These are phyloP conservation scores for Thomomys bottae DNA, from an alignment of 2,113 vertebrate genomes.

Conservation along the genomic window DNA sequence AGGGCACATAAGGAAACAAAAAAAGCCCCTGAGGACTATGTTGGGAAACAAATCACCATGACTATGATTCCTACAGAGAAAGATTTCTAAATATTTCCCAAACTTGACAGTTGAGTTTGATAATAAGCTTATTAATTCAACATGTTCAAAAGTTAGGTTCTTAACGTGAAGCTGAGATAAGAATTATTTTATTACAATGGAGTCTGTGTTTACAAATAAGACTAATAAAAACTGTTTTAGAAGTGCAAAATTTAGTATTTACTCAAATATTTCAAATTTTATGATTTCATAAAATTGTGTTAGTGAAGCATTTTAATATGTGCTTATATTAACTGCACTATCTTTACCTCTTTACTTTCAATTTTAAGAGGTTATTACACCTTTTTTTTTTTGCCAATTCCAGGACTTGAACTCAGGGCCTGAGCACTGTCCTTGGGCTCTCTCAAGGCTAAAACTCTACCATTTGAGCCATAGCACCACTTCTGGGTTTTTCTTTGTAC, in stretches of 20 bases:
- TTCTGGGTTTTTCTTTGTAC: no score
- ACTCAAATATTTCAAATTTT: conserved; percentile 35
- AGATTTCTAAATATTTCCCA: not conserved
- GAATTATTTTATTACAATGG: conserved; percentile 6
- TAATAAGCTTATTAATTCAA: not conserved
- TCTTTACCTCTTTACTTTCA: conserved; percentile 18
- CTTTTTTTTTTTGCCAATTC: no score
- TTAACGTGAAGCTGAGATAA: conserved; percentile 21
- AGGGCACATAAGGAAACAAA: not conserved
- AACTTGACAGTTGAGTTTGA: conserved; percentile 8
- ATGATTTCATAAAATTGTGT: conserved; percentile 15
- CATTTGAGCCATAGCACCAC: no score
- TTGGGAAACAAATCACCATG: not conserved
- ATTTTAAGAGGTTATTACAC: conserved; percentile 40
- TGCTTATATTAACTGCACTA: not conserved
- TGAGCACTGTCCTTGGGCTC: no score
- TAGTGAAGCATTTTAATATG: conserved; percentile 25
- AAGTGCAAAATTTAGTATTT: conserved; percentile 1
- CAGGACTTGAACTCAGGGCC: no score
- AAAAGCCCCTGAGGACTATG: not conserved
- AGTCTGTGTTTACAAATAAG: conserved; percentile 10
- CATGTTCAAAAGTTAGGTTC: not conserved
- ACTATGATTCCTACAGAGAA: not conserved
- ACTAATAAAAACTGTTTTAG: not conserved
- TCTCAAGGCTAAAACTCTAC: no score